Base-by-base conservation (phyloP, 2,797 vertebrate genomes). In the Carapus acus region DNA sequence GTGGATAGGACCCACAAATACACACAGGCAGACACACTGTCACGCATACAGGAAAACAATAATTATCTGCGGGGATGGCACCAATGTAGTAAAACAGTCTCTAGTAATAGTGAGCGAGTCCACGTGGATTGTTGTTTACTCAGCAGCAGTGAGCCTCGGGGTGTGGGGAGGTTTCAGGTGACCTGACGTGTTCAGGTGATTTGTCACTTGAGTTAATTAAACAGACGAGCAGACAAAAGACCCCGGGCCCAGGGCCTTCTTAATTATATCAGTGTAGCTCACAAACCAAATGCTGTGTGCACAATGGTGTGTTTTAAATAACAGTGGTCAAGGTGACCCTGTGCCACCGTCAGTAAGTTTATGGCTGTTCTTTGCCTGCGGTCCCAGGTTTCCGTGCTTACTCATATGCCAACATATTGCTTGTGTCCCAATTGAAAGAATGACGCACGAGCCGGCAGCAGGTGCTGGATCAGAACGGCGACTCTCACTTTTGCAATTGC, bases 171-270 rank as follows among this genome's bases (percentile, higher is more conserved):
- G 71, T 81, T 81, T 84, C 80, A 67, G 82, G 80, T 87, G 80
- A 86, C 86, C 70, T 43, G 56, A 66, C 76, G 71, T 45, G 41
- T 75, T 80, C 77, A 74, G 77, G 76, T 84, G 78, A 87, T 87
- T 86, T 84, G 86, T 87, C 86, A 85, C 79, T 82, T 79, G 78
- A 82, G 78, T 83, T 80, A 82, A 77, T 83, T 80, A 88, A 88
- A 88, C 77, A 85, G 66, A 75, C 22, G 43, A 9, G 65, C 40
- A 75, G 31, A 86, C 82, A 86, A 88, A 86, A 77, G 83, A 68
- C 46, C 41, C 43, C 40, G 1, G 2, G 57, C 48, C 58, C n/a
- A n/a, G 20, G 7, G 37, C 43, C 16, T 58, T 54, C 74, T 81
- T 88, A 84, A 88, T 88, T 88, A 87, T 83, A 78, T 84, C 72